Evolutionary conservation across 2,797 vertebrate species (phyloP).

Genomic region (Melanotaenia maccullochi): DNA sequence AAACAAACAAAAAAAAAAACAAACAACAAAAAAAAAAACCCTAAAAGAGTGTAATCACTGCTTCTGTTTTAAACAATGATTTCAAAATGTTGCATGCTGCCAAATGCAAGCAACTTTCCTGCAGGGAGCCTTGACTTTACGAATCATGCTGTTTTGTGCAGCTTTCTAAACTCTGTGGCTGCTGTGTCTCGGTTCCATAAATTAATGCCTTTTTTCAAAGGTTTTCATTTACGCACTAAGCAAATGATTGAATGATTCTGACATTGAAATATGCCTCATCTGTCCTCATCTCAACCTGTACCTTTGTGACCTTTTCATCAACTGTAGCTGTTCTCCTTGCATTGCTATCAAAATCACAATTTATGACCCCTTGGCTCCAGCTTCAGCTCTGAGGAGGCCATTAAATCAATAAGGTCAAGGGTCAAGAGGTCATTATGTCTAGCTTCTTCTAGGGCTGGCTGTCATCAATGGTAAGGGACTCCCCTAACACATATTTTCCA

Average conservation of each 20-base stretch:
- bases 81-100: not conserved
- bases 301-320: slow-evolving; percentile 42
- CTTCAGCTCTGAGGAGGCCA: slow-evolving; percentile 24
- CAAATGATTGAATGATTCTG: slow-evolving; percentile 39
- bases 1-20: too few species aligned
- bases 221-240: slow-evolving; percentile 10
- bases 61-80: not conserved
- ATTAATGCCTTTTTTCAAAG: slow-evolving; percentile 1
- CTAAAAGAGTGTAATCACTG: not conserved
- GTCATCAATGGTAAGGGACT: slow-evolving; percentile 28
- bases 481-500: slow-evolving; percentile 34
- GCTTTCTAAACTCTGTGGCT: not conserved
- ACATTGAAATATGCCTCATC: slow-evolving; percentile 22
- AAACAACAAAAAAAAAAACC: too few species aligned
- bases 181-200: not conserved
- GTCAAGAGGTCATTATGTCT: slow-evolving; percentile 45
- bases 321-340: slow-evolving; percentile 28
- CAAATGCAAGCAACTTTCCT: not conserved
- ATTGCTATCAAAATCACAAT: slow-evolving; percentile 46
- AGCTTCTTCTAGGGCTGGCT: slow-evolving; percentile 12
- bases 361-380: slow-evolving; percentile 26
- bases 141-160: not conserved
- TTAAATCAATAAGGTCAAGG: slow-evolving; percentile 48
- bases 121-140: not conserved
- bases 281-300: slow-evolving; percentile 32